Conservation (phyloP, 2,113 vertebrate genomes). For the Marcusenius ussheri region DNA sequence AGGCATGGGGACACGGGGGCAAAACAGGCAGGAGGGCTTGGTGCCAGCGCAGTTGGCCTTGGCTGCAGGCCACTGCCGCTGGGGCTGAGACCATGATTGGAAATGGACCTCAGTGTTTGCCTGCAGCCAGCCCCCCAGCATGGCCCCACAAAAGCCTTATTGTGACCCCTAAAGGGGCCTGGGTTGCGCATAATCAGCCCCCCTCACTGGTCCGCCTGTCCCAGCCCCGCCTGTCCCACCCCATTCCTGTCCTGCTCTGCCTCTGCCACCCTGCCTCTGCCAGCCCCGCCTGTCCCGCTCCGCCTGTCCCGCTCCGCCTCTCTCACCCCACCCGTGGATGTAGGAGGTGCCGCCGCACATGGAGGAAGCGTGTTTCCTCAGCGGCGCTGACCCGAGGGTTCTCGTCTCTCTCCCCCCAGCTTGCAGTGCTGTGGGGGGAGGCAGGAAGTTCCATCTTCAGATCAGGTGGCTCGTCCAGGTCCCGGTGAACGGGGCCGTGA, state of each 20-base stretch:
- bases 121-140: constrained; percentile 10
- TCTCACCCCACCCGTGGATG: not conserved
- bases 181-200: not conserved
- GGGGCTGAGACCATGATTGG: not conserved
- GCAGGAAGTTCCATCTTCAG: not conserved
- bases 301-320: not conserved
- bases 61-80: not conserved
- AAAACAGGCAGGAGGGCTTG: not conserved
- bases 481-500: not conserved
- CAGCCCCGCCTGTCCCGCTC: not conserved
- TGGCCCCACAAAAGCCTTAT: constrained; percentile 22
- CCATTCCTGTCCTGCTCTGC: no score
- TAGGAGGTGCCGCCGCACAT: not conserved
- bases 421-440: not conserved
- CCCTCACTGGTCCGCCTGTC: not conserved
- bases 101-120: constrained; percentile 24
- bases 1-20: not conserved
- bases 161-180: constrained; percentile 16
- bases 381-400: not conserved
- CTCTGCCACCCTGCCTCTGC: not conserved
- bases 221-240: not conserved
- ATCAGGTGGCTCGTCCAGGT: not conserved
- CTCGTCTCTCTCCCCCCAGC: not conserved
- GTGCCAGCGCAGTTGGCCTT: not conserved
- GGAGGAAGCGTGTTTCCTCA: not conserved